phyloP scores from a whole-genome alignment of 2,113 vertebrate genomes.

The Cromileptes altivelis region DNA sequence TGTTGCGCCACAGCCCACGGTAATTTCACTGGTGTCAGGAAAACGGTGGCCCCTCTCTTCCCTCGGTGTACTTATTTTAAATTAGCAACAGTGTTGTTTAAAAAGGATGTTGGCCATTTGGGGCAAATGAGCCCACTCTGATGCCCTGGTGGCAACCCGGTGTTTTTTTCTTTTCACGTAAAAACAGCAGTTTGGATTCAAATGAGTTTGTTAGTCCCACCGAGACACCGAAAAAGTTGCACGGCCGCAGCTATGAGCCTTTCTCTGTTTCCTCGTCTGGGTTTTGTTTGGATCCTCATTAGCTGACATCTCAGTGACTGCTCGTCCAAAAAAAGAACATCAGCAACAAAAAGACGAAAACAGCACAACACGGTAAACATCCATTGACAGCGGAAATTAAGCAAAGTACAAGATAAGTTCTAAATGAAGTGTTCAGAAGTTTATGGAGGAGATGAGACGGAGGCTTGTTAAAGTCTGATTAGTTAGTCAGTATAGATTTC shows the following conservation, averaged over 20 bases:
- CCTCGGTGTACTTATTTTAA: slow-evolving; percentile 58
- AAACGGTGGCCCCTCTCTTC: slow-evolving; percentile 44
- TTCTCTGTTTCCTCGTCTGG: not conserved
- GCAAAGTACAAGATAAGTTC: not conserved
- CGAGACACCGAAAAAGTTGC: slow-evolving; percentile 22
- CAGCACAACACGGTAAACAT: not conserved
- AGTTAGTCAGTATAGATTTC: not conserved
- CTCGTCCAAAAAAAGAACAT: slow-evolving; percentile 12
- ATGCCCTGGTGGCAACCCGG: slow-evolving; percentile 44
- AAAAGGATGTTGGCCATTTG: slow-evolving; percentile 46
- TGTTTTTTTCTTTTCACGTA: not conserved
- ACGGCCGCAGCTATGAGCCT: slow-evolving; percentile 2
- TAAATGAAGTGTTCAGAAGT: slow-evolving; percentile 5
- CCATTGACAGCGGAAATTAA: slow-evolving; percentile 19
- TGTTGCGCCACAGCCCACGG: not conserved
- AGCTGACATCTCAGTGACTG: slow-evolving; percentile 19
- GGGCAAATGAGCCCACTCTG: slow-evolving; percentile 40
- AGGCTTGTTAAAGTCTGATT: not conserved
- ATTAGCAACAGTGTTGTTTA: slow-evolving; percentile 48
- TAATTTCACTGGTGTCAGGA: slow-evolving; percentile 58
- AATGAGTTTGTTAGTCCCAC: slow-evolving; percentile 59
- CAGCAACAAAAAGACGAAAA: slow-evolving; percentile 23
- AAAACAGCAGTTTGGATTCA: slow-evolving; percentile 46
- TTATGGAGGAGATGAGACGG: not conserved
- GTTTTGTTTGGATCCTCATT: slow-evolving; percentile 60